A percentile compares a stretch with the other conserved stretches of the same genome.
Conservation (phyloP, 2,888 invertebrate genomes). For the Nemoura dubitans region DNA sequence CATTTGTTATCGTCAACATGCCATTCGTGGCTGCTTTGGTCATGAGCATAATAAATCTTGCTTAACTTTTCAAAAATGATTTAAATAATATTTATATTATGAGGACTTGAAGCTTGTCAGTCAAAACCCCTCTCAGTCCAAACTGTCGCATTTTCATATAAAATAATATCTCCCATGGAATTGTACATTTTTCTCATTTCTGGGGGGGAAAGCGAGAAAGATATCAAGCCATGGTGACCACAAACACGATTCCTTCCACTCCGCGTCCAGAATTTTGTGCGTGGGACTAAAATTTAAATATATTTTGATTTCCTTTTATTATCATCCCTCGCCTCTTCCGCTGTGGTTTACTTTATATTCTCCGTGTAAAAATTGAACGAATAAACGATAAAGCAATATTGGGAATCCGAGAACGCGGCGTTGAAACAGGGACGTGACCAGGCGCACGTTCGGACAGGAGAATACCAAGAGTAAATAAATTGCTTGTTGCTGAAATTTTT, state of each 20-base stretch:
- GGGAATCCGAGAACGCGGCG: constrained; percentile 37
- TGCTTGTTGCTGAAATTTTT: constrained; percentile 35
- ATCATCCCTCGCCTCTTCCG: not conserved
- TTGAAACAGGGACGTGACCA: constrained; percentile 24
- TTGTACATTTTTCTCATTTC: not conserved
- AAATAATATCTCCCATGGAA: not conserved
- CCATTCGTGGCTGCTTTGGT: not conserved
- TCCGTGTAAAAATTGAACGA: constrained; percentile 31
- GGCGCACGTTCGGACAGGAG: constrained; percentile 14
- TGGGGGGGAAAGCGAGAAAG: not conserved
- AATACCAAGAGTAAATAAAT: constrained; percentile 34
- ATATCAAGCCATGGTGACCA: not conserved
- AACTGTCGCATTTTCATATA: not conserved
- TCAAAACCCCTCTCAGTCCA: not conserved
- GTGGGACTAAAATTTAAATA: constrained; percentile 19
- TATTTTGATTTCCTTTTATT: not conserved
- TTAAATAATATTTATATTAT: not conserved
- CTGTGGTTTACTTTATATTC: constrained; percentile 26
- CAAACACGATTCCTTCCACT: not conserved
- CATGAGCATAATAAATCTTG: not conserved
- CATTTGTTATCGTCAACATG: not conserved
- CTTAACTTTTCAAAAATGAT: not conserved
- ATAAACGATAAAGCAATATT: constrained; percentile 35
- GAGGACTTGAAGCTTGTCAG: not conserved
- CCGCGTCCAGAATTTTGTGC: not conserved